Evolutionary conservation across 2,888 invertebrate species (phyloP), one percentile per base, ranked within the genome.

Genomic region (Meliscaeva auricollis): DNA sequence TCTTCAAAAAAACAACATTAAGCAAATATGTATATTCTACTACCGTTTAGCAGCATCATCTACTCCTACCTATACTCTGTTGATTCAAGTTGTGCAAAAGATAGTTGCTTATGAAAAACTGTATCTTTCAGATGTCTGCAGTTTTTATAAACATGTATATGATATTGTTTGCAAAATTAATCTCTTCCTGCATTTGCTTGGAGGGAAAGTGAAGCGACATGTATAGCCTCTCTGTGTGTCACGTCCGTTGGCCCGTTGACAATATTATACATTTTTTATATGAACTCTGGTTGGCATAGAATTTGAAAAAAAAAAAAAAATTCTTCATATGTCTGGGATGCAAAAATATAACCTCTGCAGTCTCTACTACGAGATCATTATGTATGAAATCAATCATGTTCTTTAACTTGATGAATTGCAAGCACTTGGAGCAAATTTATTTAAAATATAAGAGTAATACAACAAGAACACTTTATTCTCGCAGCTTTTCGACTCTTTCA

Each of bases 151-250:
- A 48, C 54, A 17, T 72, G 38, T 17, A 13, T 35, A 38, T 35
- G 38, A 58, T 70, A 32, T 62, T 60, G 26, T 58, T 56, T 20
- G 72, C 32, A 77, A 82, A 82, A 82, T 82, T 72, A 82, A 82
- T 82, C 72, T 82, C 72, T 82, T 82, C 81, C 81, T 82, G 81
- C 77, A 72, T 77, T 58, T 35, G 72, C 50, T 66, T 44, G 48
- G 20, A 66, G 50, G 66, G 58, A 66, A 77, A 52, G 64, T 32
- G 62, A 64, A 70, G 75, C 64, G 58, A 68, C 48, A 35, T 54
- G 35, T 9, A 11, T 22, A 52, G n/a, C 52, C 17, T 26, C 44
- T 62, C 38, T 38, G 17, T 66, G 3, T 58, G 50, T 48, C 41
- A 73, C 54, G 30, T 54, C 50, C 48, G 66, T 58, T 73, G 64